A percentile compares a stretch with the other conserved stretches of the same genome.
Conservation (phyloP, 2,888 invertebrate genomes). For the Latrodectus elegans region DNA sequence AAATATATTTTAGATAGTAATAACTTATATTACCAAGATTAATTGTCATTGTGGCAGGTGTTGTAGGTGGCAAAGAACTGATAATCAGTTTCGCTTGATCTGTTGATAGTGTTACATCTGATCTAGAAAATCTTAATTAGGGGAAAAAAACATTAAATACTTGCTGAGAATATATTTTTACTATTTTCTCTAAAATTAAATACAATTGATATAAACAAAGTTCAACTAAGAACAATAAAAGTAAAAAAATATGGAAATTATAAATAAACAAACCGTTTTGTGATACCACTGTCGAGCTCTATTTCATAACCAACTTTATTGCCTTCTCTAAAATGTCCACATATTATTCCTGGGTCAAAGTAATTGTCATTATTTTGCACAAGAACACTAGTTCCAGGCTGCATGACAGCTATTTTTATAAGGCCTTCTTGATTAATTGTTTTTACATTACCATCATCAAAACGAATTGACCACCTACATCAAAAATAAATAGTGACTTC, state of each 20-base stretch:
- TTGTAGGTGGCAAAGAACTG: constrained; percentile 33
- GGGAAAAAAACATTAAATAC: background rate
- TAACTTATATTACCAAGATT: constrained; percentile 37
- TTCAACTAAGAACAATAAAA: too few relatives aligned
- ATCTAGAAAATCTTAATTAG: constrained; percentile 52
- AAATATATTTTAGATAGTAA: too few relatives aligned
- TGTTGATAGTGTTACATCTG: constrained; percentile 55
- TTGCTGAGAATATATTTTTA: background rate
- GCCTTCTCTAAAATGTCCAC: constrained; percentile 59
- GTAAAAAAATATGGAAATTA: too few relatives aligned
- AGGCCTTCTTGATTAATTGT: constrained; percentile 48
- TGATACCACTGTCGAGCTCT: constrained; percentile 58
- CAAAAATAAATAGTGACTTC: background rate
- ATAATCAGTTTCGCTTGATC: constrained; percentile 55
- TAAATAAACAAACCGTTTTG: constrained; percentile 34
- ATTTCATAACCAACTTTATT: constrained; percentile 64
- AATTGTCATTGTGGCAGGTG: constrained; percentile 52
- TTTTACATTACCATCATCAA: constrained; percentile 58
- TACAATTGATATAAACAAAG: too few relatives aligned
- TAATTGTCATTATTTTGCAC: constrained; percentile 48
- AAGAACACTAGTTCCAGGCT: constrained; percentile 55
- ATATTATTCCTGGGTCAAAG: constrained; percentile 64
- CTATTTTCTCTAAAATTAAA: too few relatives aligned
- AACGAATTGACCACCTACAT: constrained; percentile 62
- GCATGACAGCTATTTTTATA: constrained; percentile 46